Evolutionary conservation across 2,797 vertebrate species (phyloP), one percentile per base, ranked within the genome.

Genomic region (Danionella dracula): DNA sequence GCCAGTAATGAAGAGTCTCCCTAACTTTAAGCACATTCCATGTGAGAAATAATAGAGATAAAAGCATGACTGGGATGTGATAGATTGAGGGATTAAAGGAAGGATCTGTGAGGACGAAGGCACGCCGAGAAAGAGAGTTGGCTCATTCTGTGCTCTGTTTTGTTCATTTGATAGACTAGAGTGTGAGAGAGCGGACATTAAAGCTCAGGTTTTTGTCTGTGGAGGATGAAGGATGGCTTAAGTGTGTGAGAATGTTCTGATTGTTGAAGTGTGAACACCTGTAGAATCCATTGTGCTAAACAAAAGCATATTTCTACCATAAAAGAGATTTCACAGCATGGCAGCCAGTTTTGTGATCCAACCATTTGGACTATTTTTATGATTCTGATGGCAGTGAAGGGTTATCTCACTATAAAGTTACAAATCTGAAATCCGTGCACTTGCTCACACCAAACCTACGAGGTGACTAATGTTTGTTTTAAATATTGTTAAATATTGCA

Each of bases 1-100:
- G 74, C 80, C 82, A 83, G 64, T 45, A 59, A 51, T 64, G 54
- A 38, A 68, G 69, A 71, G 72, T 79, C 83, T 80, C 75, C 74
- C 72, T 65, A 72, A 77, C 74, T 62, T 61, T 73, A 62, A 66
- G 51, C 57, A 19, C 31, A 71, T 57, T 65, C 32, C 42, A 44
- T 38, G 32, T 46, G 38, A 17, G 31, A 51, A 60, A 51, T 31
- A 8, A 51, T 31, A 8, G 54, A 17, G 62, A 66, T 71, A 48
- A 71, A 70, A 63, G 60, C 42, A 49, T 8, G 13, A 21, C 17
- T 60, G 17, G 23, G 19, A 44, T 27, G 17, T 34, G 41, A 57
- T 44, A 51, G 65, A 55, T 51, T 42, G 40, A 62, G 64, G 57
- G 40, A 35, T 48, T 44, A 58, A 51, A 55, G 50, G 37, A 37